phyloP scores from a whole-genome alignment of 2,888 invertebrate species.

The Eupithecia subfuscata region DNA sequence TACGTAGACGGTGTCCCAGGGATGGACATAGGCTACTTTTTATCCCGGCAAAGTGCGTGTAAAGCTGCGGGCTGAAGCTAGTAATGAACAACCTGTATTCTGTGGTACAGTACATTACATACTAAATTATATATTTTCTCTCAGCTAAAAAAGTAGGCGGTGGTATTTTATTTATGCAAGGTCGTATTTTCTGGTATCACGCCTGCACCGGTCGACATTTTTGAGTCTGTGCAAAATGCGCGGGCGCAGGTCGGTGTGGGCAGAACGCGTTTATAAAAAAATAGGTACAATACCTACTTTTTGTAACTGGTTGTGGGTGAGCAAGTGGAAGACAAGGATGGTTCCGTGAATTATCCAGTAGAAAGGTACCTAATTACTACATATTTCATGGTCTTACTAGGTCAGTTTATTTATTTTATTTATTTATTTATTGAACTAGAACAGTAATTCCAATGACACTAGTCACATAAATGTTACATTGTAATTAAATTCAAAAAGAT shows the following conservation, averaged over 20 bases:
- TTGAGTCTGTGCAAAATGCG: conserved; percentile 42
- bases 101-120: not conserved
- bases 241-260: conserved; percentile 45
- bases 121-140: conserved; percentile 10
- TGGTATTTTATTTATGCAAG: conserved; percentile 35
- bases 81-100: not conserved
- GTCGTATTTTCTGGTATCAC: conserved; percentile 49
- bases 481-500: no score
- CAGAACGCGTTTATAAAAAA: conserved; percentile 40
- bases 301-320: conserved; percentile 3
- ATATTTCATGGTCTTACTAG: not conserved
- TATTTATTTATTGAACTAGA: no score
- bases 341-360: not conserved
- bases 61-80: no score
- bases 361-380: not conserved
- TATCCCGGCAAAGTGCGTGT: no score
- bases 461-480: no score
- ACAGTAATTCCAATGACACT: no score
- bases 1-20: no score
- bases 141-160: conserved; percentile 9
- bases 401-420: no score
- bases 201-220: conserved; percentile 53
- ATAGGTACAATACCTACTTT: conserved; percentile 6
- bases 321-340: not conserved
- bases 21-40: no score